A percentile compares a stretch with the other conserved stretches of the same genome.
Evolutionary conservation across 2,797 vertebrate species (phyloP).

Genomic region (Cossypha heuglini): DNA sequence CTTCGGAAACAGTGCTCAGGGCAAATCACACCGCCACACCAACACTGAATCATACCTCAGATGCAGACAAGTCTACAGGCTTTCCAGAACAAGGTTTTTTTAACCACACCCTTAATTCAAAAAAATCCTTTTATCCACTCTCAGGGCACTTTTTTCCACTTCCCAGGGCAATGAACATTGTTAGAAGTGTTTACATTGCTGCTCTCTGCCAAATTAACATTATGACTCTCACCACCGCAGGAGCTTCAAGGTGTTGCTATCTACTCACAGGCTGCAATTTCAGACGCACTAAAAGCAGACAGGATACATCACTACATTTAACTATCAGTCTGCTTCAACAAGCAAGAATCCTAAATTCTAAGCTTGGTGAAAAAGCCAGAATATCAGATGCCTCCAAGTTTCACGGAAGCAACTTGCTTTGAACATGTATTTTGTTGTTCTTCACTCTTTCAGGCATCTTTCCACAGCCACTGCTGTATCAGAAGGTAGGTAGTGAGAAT

Average conservation of each 20-base stretch:
- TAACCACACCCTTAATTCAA: background rate
- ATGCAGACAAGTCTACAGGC: background rate
- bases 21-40: background rate
- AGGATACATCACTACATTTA: background rate
- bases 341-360: background rate
- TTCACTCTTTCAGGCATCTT: background rate
- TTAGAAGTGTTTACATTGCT: background rate
- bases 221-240: background rate
- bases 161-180: background rate
- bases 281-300: background rate
- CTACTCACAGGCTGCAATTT: background rate
- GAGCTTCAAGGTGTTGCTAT: background rate
- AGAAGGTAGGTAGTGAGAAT: background rate
- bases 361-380: background rate
- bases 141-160: background rate
- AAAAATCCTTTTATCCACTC: background rate
- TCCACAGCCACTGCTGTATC: background rate
- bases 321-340: background rate
- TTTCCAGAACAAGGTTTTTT: background rate
- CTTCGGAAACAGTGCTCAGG: background rate
- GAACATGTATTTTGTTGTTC: accelerated
- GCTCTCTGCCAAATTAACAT: background rate
- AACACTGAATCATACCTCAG: background rate
- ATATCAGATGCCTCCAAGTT: background rate
- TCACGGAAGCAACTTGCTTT: background rate